A percentile compares a stretch with the other conserved stretches of the same genome.
Evolutionary conservation across 2,113 vertebrate species (phyloP).

Genomic region (Conger conger): DNA sequence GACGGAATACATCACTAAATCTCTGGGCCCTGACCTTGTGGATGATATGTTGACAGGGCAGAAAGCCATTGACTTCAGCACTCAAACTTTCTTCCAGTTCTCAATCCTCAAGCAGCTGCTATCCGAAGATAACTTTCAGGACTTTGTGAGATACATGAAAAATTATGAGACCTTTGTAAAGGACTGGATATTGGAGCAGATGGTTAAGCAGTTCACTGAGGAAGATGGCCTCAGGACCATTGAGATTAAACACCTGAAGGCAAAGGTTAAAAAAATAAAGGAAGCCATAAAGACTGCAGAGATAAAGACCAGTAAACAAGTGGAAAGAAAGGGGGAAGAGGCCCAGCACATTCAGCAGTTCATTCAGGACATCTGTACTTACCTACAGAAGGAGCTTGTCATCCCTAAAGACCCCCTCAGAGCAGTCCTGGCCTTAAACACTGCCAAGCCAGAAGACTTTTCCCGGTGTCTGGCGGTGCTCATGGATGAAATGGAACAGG

Average conservation of each 20-base stretch:
- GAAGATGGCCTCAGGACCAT: not conserved
- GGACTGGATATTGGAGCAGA: slow-evolving; percentile 32
- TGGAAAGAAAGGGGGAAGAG: not conserved
- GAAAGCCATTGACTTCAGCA: slow-evolving; percentile 41
- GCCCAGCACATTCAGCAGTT: slow-evolving; percentile 42
- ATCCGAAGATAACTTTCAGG: not conserved
- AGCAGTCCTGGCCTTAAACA: slow-evolving; percentile 51
- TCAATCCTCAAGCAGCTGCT: slow-evolving; percentile 51
- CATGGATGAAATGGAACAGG: slow-evolving; percentile 40
- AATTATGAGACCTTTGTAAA: slow-evolving; percentile 47
- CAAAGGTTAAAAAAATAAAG: slow-evolving; percentile 34
- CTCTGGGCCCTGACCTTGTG: slow-evolving; percentile 50
- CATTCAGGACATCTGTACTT: slow-evolving; percentile 39
- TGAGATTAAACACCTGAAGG: slow-evolving; percentile 30
- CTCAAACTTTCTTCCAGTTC: slow-evolving; percentile 45
- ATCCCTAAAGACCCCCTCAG: slow-evolving; percentile 52
- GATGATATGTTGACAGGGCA: slow-evolving; percentile 42
- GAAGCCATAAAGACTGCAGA: slow-evolving; percentile 37
- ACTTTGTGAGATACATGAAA: not conserved
- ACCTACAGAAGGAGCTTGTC: slow-evolving; percentile 50
- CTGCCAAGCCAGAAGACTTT: slow-evolving; percentile 44
- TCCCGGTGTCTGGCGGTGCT: slow-evolving; percentile 32
- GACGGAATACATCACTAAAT: slow-evolving; percentile 21
- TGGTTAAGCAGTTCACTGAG: slow-evolving; percentile 28
- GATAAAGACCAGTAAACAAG: not conserved